These are phyloP conservation scores for Dipodomys ordii DNA, from an alignment of 2,113 vertebrate genomes.

Conservation along the genomic window DNA sequence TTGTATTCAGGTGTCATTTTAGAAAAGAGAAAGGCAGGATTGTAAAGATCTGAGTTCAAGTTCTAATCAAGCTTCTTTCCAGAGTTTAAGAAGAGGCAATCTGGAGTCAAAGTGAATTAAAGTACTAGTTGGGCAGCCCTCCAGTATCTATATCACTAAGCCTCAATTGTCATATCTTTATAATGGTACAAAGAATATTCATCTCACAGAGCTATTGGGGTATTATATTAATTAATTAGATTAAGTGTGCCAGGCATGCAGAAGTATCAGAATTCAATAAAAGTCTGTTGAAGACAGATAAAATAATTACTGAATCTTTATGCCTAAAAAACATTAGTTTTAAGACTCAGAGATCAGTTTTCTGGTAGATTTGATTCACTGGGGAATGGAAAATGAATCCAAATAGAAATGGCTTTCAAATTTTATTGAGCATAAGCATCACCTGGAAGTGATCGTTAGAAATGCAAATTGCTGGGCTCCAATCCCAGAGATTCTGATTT, in stretches of 20 bases:
- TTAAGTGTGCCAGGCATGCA: constrained; percentile 25
- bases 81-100: constrained; percentile 25
- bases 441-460: constrained; percentile 52
- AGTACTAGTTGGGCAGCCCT: constrained; percentile 3
- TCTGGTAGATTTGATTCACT: constrained; percentile 34
- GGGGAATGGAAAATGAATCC: constrained; percentile 35
- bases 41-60: constrained; percentile 45
- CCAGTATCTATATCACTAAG: constrained; percentile 40
- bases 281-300: constrained; percentile 51
- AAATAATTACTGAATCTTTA: constrained; percentile 17
- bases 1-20: constrained; percentile 36
- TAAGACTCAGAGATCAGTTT: constrained; percentile 35
- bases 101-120: constrained; percentile 19
- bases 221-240: constrained; percentile 52
- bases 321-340: constrained; percentile 47
- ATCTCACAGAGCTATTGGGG: neutral
- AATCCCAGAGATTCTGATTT: constrained; percentile 39
- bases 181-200: constrained; percentile 54
- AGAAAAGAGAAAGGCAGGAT: constrained; percentile 37
- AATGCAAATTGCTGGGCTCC: constrained; percentile 47
- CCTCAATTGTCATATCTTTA: constrained; percentile 36
- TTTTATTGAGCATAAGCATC: constrained; percentile 45
- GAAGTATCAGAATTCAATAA: constrained; percentile 54
- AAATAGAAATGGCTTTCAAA: constrained; percentile 45
- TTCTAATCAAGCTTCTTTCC: neutral